These are phyloP conservation scores for Anhinga anhinga DNA, from an alignment of 2,113 vertebrate species.

Conservation along the genomic window DNA sequence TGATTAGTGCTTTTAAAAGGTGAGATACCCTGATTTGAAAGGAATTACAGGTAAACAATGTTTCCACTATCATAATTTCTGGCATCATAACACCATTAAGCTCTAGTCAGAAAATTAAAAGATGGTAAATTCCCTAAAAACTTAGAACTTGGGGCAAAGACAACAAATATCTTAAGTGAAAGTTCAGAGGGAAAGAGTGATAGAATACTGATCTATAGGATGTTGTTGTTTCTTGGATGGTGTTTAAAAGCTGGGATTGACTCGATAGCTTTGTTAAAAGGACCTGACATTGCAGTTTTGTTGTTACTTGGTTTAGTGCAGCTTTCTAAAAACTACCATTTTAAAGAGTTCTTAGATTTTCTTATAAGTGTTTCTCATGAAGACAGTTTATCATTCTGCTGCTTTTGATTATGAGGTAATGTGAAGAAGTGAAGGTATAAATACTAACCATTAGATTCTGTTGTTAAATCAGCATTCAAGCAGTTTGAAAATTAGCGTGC, in stretches of 20 bases:
- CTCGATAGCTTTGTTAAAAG: not conserved
- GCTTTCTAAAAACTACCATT: not conserved
- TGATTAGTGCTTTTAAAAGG: not conserved
- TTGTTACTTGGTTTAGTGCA: not conserved
- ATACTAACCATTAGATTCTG: not conserved
- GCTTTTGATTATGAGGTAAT: not conserved
- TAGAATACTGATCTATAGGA: not conserved
- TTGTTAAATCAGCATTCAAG: constrained; percentile 9
- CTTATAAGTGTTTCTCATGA: not conserved
- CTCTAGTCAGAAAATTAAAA: not conserved
- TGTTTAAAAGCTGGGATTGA: not conserved
- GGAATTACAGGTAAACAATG: not conserved
- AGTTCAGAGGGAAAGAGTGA: not conserved
- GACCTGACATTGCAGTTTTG: not conserved
- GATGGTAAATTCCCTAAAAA: not conserved
- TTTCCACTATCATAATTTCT: not conserved
- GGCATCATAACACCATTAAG: not conserved
- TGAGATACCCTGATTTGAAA: not conserved
- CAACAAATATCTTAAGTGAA: not conserved
- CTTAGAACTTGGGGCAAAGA: not conserved
- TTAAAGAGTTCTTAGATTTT: not conserved
- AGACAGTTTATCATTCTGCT: not conserved
- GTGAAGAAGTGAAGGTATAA: not conserved
- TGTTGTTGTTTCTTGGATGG: not conserved
- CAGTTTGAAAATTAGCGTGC: constrained; percentile 8